Percentiles rank a stretch among this genome's conserved stretches.
phyloP scores from a whole-genome alignment of 2,888 invertebrate species.

The Hedychridium roseum region DNA sequence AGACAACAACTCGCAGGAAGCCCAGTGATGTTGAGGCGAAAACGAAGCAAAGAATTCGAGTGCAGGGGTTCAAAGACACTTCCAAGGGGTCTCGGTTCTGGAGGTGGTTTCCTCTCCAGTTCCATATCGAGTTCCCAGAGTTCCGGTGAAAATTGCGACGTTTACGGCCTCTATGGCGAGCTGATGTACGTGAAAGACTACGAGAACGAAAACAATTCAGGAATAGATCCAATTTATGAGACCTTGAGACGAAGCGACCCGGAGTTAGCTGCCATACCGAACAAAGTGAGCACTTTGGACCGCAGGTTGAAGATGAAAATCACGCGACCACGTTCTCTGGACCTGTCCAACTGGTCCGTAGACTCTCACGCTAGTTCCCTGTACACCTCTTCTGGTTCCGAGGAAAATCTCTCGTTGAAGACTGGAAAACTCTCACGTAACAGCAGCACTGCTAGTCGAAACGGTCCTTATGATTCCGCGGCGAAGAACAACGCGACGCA shows the following conservation, averaged over 20 bases:
- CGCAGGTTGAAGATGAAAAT: constrained; percentile 83
- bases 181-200: constrained; percentile 89
- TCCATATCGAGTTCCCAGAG: constrained; percentile 70
- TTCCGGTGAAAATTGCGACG: constrained; percentile 77
- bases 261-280: constrained; percentile 83
- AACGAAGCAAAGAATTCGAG: constrained; percentile 69
- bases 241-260: constrained; percentile 83
- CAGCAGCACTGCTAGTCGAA: constrained; percentile 78
- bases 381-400: constrained; percentile 86
- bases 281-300: constrained; percentile 83
- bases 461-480: constrained; percentile 62
- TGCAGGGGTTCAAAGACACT: constrained; percentile 80
- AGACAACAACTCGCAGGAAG: constrained; percentile 71
- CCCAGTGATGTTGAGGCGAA: constrained; percentile 71
- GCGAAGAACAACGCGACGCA: constrained; percentile 28
- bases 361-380: constrained; percentile 83
- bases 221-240: constrained; percentile 78
- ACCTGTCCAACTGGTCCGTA: constrained; percentile 88
- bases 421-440: constrained; percentile 75
- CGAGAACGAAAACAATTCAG: constrained; percentile 79
- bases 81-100: constrained; percentile 76
- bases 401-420: constrained; percentile 79
- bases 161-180: constrained; percentile 89
- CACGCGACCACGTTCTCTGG: constrained; percentile 81
- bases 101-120: constrained; percentile 67